Conservation (phyloP, 2,797 vertebrate genomes). For the Chrosomus eos region DNA sequence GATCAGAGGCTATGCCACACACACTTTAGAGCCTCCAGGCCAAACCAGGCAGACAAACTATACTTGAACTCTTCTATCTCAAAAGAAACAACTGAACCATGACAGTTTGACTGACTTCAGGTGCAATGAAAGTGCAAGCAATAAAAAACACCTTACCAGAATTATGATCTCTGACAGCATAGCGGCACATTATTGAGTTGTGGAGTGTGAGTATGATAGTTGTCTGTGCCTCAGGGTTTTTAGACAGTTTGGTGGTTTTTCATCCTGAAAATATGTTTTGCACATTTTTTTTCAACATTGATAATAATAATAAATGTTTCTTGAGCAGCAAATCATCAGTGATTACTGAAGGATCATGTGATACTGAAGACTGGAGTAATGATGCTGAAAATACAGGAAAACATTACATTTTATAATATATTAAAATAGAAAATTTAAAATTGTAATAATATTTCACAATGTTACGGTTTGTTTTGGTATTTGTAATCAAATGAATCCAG, state of each 20-base stretch:
- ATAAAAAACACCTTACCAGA: conserved; percentile 6
- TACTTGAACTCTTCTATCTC: not conserved
- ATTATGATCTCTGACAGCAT: not conserved
- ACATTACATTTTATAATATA: too few species aligned
- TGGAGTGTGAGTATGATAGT: not conserved
- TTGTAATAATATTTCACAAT: too few species aligned
- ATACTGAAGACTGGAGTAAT: too few species aligned
- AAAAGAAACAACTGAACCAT: conserved; percentile 7
- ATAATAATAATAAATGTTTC: too few species aligned
- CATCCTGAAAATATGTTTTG: too few species aligned
- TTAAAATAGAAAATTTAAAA: too few species aligned
- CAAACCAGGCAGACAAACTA: not conserved
- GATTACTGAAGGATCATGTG: too few species aligned
- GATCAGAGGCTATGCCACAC: not conserved
- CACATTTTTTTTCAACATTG: too few species aligned
- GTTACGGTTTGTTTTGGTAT: too few species aligned
- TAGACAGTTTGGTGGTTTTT: not conserved
- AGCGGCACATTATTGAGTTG: not conserved
- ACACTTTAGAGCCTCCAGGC: not conserved
- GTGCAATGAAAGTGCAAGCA: conserved; percentile 14
- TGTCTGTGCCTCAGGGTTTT: not conserved
- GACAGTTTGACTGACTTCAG: not conserved
- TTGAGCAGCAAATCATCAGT: too few species aligned
- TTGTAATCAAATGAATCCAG: too few species aligned
- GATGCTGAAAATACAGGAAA: too few species aligned